Conservation (phyloP, 2,888 invertebrate species). For the Netelia melanura region DNA sequence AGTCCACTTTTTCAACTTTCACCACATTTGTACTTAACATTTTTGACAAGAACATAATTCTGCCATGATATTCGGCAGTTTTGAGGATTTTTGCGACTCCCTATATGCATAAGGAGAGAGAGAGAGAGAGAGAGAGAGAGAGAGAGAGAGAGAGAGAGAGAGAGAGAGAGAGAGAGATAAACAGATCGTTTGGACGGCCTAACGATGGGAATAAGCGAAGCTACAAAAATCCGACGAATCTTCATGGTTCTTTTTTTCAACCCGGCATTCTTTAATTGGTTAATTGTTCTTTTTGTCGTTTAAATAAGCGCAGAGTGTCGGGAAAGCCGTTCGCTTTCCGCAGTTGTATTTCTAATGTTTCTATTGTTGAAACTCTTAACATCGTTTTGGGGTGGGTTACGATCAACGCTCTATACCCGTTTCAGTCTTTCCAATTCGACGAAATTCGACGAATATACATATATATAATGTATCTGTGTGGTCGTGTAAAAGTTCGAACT, state of each 20-base stretch:
- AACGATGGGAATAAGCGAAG: conserved; percentile 63
- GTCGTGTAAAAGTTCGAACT: no score
- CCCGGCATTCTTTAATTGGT: conserved; percentile 78
- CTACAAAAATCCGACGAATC: conserved; percentile 57
- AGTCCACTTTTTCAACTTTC: no score
- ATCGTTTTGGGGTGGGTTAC: conserved; percentile 70
- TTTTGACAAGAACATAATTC: no score
- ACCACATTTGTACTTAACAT: no score
- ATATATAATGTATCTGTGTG: not conserved
- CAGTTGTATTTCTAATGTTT: conserved; percentile 69
- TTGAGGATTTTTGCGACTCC: no score
- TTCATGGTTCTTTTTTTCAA: conserved; percentile 65
- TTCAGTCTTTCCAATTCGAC: conserved; percentile 8
- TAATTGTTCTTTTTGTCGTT: conserved; percentile 83
- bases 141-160: conserved; percentile 56
- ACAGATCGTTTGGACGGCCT: conserved; percentile 70
- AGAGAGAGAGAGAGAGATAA: not conserved
- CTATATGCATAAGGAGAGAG: not conserved
- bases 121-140: conserved; percentile 53
- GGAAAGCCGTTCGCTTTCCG: conserved; percentile 68
- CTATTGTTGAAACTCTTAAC: conserved; percentile 71
- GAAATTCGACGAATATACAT: conserved; percentile 15
- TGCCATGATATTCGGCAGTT: no score
- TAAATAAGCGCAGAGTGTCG: conserved; percentile 80
- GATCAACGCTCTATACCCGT: conserved; percentile 51